These are phyloP conservation scores for Iguana delicatissima DNA, from an alignment of 2,797 vertebrate genomes.

Conservation along the genomic window DNA sequence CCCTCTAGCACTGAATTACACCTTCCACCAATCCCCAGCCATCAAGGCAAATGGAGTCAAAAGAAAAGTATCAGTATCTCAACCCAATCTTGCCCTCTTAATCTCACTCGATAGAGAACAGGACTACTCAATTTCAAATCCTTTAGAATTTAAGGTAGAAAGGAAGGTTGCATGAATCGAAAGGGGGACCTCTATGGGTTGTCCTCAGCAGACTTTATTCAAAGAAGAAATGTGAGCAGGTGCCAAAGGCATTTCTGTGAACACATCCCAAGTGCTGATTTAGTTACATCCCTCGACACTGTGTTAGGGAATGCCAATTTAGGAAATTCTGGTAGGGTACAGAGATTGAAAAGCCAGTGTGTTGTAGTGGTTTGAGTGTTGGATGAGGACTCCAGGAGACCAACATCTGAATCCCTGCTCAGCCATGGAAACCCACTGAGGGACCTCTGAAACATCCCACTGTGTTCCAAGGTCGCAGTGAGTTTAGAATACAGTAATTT, in stretches of 20 bases:
- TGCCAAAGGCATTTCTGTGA: neutral
- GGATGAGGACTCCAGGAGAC: no score
- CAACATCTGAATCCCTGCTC: no score
- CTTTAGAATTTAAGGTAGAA: no score
- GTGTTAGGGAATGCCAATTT: neutral
- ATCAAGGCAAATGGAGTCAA: no score
- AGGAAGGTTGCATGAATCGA: no score
- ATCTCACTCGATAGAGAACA: neutral
- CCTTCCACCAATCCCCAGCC: no score
- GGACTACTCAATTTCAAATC: neutral
- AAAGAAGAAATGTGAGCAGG: no score
- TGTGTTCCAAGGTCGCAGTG: neutral
- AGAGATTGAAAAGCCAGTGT: neutral
- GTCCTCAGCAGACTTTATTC: no score
- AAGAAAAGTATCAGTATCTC: neutral
- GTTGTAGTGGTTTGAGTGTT: no score
- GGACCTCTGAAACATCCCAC: neutral
- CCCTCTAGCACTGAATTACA: no score
- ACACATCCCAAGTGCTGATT: neutral
- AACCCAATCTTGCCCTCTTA: neutral
- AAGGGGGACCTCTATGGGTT: no score
- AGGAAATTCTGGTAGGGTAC: neutral
- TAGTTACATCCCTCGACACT: neutral
- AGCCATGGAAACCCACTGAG: no score
- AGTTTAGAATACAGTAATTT: slow-evolving; percentile 1